Conservation (phyloP, 1,140 invertebrate species). For the Contarinia nasturtii region DNA sequence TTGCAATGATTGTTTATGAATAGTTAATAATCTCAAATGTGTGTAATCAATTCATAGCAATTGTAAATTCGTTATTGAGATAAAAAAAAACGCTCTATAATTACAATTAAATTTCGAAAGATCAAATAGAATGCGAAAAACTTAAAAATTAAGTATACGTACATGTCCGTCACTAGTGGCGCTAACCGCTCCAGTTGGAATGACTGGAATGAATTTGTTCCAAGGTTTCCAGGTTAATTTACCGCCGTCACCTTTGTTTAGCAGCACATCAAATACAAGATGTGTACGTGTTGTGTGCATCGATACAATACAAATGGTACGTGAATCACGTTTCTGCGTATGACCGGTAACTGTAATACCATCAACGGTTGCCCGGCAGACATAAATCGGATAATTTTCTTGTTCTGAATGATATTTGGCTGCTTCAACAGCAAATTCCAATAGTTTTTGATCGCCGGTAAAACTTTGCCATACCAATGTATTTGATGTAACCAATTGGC, state of each 20-base stretch:
- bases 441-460: slow-evolving; percentile 21
- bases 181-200: slow-evolving; percentile 43
- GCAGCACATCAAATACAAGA: slow-evolving; percentile 47
- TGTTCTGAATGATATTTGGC: slow-evolving; percentile 26
- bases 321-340: slow-evolving; percentile 28
- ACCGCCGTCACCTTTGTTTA: slow-evolving; percentile 57
- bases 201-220: slow-evolving; percentile 37
- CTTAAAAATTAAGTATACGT: too few species aligned
- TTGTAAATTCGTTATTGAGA: too few species aligned
- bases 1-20: background rate
- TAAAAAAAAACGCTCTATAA: too few species aligned
- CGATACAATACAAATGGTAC: slow-evolving; percentile 39
- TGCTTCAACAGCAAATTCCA: slow-evolving; percentile 31
- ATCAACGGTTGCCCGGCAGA: slow-evolving; percentile 48
- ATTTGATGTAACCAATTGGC: slow-evolving; percentile 31
- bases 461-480: slow-evolving; percentile 32
- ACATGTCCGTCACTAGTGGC: slow-evolving; percentile 15
- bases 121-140: too few species aligned
- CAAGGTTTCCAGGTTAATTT: slow-evolving; percentile 50
- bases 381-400: slow-evolving; percentile 37
- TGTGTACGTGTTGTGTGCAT: slow-evolving; percentile 35
- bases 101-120: too few species aligned
- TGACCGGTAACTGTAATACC: slow-evolving; percentile 51
- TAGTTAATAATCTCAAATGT: too few species aligned
- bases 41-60: too few species aligned